These are phyloP conservation scores for Leptarthrus brevirostris DNA, from an alignment of 2,888 invertebrate species.

Conservation along the genomic window DNA sequence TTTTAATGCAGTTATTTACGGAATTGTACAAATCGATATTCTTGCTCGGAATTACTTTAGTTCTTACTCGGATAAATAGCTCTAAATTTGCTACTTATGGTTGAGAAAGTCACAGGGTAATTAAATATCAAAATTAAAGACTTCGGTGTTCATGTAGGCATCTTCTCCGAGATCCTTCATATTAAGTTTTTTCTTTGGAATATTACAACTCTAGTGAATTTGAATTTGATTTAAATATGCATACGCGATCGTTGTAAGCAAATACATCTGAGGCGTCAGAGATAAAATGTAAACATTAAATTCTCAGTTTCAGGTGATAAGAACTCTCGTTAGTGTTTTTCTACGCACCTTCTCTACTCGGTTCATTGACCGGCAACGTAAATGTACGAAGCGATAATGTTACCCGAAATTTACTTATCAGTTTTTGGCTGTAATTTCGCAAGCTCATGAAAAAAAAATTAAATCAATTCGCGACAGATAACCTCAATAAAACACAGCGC, in stretches of 20 bases:
- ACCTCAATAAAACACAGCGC: not conserved
- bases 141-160: too few species aligned
- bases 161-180: too few species aligned
- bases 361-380: conserved; percentile 25
- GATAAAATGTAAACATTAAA: conserved; percentile 18
- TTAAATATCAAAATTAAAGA: too few species aligned
- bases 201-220: too few species aligned
- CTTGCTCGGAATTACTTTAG: too few species aligned
- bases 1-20: too few species aligned
- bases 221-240: too few species aligned
- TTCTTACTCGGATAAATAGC: too few species aligned
- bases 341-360: not conserved
- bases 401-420: conserved; percentile 6
- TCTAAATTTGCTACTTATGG: too few species aligned
- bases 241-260: conserved; percentile 13
- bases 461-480: conserved; percentile 33
- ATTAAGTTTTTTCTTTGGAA: too few species aligned
- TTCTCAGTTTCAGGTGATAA: conserved; percentile 22
- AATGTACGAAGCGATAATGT: conserved; percentile 15
- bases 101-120: too few species aligned
- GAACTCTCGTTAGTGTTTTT: not conserved
- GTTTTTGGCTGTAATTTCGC: conserved; percentile 24
- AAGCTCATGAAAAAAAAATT: conserved; percentile 27
- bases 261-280: not conserved
- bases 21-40: too few species aligned